phyloP scores from a whole-genome alignment of 30 jellyfish, hydroid and myxozoan species.

The Aurelia aurita complex sp. Pacific region DNA sequence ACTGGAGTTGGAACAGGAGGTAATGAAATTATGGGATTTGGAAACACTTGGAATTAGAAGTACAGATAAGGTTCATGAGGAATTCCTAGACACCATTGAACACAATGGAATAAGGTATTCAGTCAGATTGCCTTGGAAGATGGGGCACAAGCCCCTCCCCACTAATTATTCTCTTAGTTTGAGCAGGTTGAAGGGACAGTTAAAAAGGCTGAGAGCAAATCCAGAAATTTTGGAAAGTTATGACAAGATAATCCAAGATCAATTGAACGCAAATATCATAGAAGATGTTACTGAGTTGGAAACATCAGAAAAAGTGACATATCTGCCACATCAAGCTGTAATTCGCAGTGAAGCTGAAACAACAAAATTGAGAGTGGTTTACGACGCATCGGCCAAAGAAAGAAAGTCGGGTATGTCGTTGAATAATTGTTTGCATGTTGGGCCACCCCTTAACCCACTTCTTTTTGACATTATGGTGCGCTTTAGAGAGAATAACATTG shows the following conservation, averaged over 20 bases:
- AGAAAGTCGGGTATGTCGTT: slow-evolving; percentile 9
- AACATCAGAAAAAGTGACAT: slow-evolving; percentile 12
- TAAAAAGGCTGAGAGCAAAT: not conserved
- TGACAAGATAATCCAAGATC: slow-evolving; percentile 10
- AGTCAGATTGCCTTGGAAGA: not conserved
- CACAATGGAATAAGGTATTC: slow-evolving; percentile 20
- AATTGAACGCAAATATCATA: slow-evolving; percentile 9
- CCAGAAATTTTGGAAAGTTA: slow-evolving; percentile 11
- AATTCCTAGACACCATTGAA: not conserved
- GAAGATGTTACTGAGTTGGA: slow-evolving; percentile 23
- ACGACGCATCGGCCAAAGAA: slow-evolving; percentile 3
- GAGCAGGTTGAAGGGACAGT: slow-evolving; percentile 16
- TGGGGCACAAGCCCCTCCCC: not conserved
- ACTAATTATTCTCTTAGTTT: slow-evolving; percentile 20
- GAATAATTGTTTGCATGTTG: slow-evolving; percentile 40
- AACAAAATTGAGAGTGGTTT: slow-evolving; percentile 20
- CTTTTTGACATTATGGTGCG: slow-evolving; percentile 12
- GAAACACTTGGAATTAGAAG: too few relatives aligned
- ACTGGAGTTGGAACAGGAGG: too few relatives aligned
- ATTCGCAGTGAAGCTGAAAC: slow-evolving; percentile 51
- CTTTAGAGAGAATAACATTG: not conserved
- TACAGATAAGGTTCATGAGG: not conserved
- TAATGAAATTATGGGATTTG: too few relatives aligned
- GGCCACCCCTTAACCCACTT: slow-evolving; percentile 21
- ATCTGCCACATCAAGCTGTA: slow-evolving; percentile 53